A percentile compares a stretch with the other conserved stretches of the same genome.
phyloP scores from a whole-genome alignment of 2,113 vertebrate genomes.

The Passer domesticus region DNA sequence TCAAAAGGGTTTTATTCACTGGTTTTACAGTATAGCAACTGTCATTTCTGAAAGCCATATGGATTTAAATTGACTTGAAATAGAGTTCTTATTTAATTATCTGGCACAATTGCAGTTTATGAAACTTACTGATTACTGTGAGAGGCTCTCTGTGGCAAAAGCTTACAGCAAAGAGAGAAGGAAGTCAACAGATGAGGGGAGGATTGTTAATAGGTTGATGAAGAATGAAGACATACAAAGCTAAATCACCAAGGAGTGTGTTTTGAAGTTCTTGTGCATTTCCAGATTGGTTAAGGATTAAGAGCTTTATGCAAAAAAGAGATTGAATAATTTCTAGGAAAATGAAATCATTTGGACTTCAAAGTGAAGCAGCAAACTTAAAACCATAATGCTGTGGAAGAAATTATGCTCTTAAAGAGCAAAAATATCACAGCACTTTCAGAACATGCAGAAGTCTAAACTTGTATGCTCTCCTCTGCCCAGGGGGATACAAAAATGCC shows the following conservation, averaged over 20 bases:
- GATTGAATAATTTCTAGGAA: neutral
- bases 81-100: slow-evolving; percentile 56
- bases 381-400: neutral
- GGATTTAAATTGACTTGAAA: slow-evolving; percentile 45
- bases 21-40: neutral
- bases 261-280: neutral
- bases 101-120: neutral
- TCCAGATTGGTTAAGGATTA: neutral
- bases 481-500: neutral
- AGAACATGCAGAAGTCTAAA: neutral
- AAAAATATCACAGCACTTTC: neutral
- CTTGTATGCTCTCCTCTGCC: neutral
- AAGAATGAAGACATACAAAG: neutral
- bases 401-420: neutral
- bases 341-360: neutral
- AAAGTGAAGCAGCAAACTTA: neutral
- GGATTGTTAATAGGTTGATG: neutral
- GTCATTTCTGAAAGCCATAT: slow-evolving; percentile 13
- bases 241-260: neutral
- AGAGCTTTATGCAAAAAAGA: neutral
- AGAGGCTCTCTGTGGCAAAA: slow-evolving; percentile 15
- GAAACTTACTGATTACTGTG: slow-evolving; percentile 2
- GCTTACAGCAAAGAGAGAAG: neutral
- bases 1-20: neutral
- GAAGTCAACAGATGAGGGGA: neutral